phyloP scores from a whole-genome alignment of 2,113 vertebrate genomes.

The Trachemys scripta region DNA sequence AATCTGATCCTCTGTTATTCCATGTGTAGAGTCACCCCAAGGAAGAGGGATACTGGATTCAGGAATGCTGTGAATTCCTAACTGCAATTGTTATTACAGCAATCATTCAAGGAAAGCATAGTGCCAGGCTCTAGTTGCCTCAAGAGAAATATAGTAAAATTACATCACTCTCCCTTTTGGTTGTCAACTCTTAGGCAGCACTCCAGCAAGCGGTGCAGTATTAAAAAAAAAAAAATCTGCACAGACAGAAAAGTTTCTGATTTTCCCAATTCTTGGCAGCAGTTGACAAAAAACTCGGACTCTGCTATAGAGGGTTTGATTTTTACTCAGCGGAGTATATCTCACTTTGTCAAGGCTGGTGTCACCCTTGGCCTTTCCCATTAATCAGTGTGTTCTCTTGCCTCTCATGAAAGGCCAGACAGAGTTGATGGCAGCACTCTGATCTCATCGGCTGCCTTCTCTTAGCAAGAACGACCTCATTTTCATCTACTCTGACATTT shows the following conservation, averaged over 20 bases:
- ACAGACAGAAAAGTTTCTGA: fast-evolving
- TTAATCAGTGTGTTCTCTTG: background rate
- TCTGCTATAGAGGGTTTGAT: background rate
- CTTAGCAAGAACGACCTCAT: background rate
- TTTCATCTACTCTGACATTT: conserved; percentile 62
- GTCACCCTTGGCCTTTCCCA: conserved; percentile 5
- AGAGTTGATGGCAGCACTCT: conserved; percentile 14
- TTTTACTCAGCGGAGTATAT: background rate
- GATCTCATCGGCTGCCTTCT: conserved; percentile 37
- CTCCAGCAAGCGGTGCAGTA: fast-evolving
- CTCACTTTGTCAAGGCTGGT: background rate
- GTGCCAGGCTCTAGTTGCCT: background rate
- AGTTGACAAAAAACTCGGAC: background rate
- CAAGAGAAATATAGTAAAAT: background rate
- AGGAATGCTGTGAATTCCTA: background rate
- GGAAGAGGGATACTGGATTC: background rate
- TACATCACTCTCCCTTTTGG: fast-evolving
- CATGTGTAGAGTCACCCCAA: background rate
- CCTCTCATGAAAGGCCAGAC: conserved; percentile 20
- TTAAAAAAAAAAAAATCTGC: background rate
- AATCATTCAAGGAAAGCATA: fast-evolving
- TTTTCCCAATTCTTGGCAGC: fast-evolving
- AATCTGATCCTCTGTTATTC: background rate
- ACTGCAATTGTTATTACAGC: background rate
- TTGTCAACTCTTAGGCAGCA: background rate